Conservation (phyloP, 2,113 vertebrate genomes). For the Picathartes gymnocephalus region DNA sequence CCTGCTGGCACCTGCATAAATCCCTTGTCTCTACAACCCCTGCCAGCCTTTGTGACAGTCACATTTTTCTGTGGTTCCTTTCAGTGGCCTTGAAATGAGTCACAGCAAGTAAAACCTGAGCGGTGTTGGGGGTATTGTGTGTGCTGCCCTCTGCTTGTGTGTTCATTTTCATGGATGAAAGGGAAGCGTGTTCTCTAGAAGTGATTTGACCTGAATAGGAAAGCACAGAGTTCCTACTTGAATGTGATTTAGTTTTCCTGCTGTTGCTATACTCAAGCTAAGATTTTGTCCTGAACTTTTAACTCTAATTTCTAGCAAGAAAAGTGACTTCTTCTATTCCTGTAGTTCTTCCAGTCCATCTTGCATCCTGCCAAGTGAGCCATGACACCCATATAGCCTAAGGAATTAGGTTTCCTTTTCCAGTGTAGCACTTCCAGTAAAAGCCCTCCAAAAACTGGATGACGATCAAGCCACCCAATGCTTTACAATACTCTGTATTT, state of each 20-base stretch:
- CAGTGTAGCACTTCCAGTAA: not conserved
- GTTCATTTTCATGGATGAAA: not conserved
- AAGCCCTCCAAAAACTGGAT: not conserved
- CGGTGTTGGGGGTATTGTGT: not conserved
- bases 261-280: not conserved
- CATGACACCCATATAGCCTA: not conserved
- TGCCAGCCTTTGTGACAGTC: rapidly evolving
- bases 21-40: not conserved
- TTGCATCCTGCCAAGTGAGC: not conserved
- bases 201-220: not conserved
- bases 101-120: not conserved
- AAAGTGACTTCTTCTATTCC: not conserved
- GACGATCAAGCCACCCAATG: not conserved
- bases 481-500: not conserved
- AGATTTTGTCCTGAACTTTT: not conserved
- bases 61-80: not conserved
- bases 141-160: not conserved
- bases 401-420: not conserved
- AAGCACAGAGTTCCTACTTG: not conserved
- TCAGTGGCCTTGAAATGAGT: not conserved
- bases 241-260: not conserved
- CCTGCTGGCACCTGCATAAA: not conserved
- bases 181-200: not conserved
- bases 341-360: not conserved
- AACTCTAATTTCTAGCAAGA: not conserved